Percentiles rank a stretch among this genome's conserved stretches.
phyloP scores from a whole-genome alignment of 92 coral and sea anemone species.

The Isaurus tuberculatus region DNA sequence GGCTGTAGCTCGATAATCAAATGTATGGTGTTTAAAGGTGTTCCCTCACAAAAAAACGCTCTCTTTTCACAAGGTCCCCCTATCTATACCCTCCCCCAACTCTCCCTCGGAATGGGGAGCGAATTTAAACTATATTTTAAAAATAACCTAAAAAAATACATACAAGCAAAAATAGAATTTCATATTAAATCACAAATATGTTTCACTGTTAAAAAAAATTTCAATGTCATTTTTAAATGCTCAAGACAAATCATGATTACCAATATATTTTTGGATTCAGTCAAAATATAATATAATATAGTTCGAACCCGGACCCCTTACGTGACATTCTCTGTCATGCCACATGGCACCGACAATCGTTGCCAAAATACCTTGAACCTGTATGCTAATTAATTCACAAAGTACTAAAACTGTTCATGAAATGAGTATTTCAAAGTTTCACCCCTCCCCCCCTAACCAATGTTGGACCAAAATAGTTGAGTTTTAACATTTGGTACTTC shows the following conservation, averaged over 20 bases:
- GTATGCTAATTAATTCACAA: no score
- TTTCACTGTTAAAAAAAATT: neutral
- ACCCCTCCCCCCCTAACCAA: no score
- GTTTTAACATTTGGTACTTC: no score
- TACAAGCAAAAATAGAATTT: constrained; percentile 13
- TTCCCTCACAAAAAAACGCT: neutral
- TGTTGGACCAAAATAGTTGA: no score
- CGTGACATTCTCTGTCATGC: constrained; percentile 18
- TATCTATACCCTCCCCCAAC: constrained; percentile 6
- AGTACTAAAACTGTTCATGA: no score
- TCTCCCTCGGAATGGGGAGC: constrained; percentile 18
- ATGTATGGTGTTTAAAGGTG: constrained; percentile 12
- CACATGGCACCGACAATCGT: constrained; percentile 27
- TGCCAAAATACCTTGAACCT: no score
- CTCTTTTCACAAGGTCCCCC: neutral
- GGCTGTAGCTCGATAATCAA: constrained; percentile 22
- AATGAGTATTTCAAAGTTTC: no score
- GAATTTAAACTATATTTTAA: constrained; percentile 10
- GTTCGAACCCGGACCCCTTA: constrained; percentile 5
- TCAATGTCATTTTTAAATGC: constrained; percentile 6
- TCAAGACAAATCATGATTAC: constrained; percentile 8
- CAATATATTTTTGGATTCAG: constrained; percentile 19
- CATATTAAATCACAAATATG: constrained; percentile 11
- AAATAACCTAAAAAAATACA: constrained; percentile 16
- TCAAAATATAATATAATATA: constrained; percentile 2